Conservation (phyloP, 2,113 vertebrate species). For the Glareola pratincola region DNA sequence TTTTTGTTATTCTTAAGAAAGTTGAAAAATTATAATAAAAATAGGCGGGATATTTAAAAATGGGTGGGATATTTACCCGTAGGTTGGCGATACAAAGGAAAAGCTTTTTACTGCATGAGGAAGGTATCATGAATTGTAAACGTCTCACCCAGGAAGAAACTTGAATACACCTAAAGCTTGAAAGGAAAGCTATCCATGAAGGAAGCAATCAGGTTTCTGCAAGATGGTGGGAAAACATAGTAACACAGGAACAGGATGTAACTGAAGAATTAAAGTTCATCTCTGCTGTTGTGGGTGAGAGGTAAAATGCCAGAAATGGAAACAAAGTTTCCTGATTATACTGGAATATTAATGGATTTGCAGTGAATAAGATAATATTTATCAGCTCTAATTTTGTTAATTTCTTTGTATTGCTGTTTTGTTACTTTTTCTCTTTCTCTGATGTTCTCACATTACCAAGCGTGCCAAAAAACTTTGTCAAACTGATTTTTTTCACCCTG, state of each 20-base stretch:
- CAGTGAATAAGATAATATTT: neutral
- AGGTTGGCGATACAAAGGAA: neutral
- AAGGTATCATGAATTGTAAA: neutral
- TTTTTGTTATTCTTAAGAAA: neutral
- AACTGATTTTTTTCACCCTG: neutral
- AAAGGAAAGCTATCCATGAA: neutral
- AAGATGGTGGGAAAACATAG: slow-evolving; percentile 47
- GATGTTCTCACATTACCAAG: neutral
- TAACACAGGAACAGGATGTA: slow-evolving; percentile 63
- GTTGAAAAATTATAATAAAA: neutral
- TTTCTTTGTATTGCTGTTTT: neutral
- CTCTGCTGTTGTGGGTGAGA: slow-evolving; percentile 48
- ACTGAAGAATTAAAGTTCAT: slow-evolving; percentile 50
- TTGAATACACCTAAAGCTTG: slow-evolving; percentile 18
- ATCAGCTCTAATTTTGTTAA: neutral
- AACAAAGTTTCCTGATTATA: slow-evolving; percentile 54
- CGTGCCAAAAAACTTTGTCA: neutral
- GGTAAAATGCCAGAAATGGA: slow-evolving; percentile 63
- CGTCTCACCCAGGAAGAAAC: neutral
- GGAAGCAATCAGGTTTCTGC: slow-evolving; percentile 44
- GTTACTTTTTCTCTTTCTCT: neutral
- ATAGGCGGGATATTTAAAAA: neutral
- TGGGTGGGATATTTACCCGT: neutral
- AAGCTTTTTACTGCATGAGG: neutral
- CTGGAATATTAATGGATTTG: neutral